Conservation (phyloP, 92 coral and sea anemone species). For the Nematostella vectensis region DNA sequence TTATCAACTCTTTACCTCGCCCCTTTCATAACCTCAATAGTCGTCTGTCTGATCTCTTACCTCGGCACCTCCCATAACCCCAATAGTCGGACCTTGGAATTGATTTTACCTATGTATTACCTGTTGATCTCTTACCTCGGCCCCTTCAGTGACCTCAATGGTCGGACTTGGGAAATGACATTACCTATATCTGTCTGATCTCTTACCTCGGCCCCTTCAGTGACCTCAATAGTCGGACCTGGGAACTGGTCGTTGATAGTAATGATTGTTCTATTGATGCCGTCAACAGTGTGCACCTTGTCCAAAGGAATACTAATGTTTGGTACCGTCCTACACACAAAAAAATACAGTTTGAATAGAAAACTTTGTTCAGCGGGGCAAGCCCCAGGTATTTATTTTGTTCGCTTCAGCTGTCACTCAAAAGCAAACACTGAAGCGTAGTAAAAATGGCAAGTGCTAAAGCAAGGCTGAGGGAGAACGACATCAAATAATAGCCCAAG, state of each 20-base stretch:
- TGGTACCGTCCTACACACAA: slow-evolving; percentile 11
- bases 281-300: slow-evolving; percentile 27
- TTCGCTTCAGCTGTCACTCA: no score
- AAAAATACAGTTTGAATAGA: no score
- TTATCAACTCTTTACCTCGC: no score
- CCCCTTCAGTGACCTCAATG: slow-evolving; percentile 46
- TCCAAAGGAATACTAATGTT: slow-evolving; percentile 25
- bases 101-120: no score
- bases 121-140: slow-evolving; percentile 15
- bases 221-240: slow-evolving; percentile 63
- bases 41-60: no score
- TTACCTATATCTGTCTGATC: no score
- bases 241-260: slow-evolving; percentile 70
- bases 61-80: no score
- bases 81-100: no score
- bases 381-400: no score
- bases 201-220: slow-evolving; percentile 36
- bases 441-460: background rate
- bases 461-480: background rate
- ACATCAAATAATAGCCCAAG: background rate
- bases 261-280: slow-evolving; percentile 27
- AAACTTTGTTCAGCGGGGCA: no score
- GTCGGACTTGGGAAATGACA: slow-evolving; percentile 76
- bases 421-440: background rate
- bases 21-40: no score